Evolutionary conservation across 2,888 invertebrate species (phyloP), one percentile per base, ranked within the genome.

Genomic region (Hyles lineata): DNA sequence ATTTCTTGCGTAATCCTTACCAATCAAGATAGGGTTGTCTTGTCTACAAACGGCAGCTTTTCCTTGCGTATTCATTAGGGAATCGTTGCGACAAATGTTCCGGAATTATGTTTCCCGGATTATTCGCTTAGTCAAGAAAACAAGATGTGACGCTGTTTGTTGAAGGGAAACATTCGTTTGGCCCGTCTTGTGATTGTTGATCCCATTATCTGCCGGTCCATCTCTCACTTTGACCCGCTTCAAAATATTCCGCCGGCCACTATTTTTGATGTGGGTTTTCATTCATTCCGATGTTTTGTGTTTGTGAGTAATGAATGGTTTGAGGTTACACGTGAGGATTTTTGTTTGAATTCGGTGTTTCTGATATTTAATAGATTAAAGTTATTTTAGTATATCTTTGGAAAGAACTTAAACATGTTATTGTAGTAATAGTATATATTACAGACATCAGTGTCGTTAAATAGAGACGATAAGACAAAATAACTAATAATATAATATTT

Each of bases 21-120:
- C 89, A 89, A 91, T 90, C 92, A 90, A 87, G 90, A 91, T 91
- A 89, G 90, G 90, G 89, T 90, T 89, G 88, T 80, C 80, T 83
- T 85, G 76, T 78, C 81, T 77, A 78, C 75, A 79, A 84, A 82
- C 79, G 83, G 82, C 81, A 80, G 81, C 77, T 78, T 69, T 75
- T 78, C 81, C 82, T 80, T 86, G 87, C 87, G 87, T 89, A 90
- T 90, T 90, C 90, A 90, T 90, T 89, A 89, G 87, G 83, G 86
- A 87, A 86, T 85, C 86, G 85, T 85, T 79, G 85, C 85, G 86
- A 87, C 85, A 87, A 90, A 90, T 89, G 89, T 86, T 76, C 82
- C 77, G 83, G 87, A 87, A 88, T 89, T 87, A 89, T 89, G 84
- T 87, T 83, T 84, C 82, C 80, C 77, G 85, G 84, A 89, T 89